Evolutionary conservation across 2,113 vertebrate genomes (phyloP).

Genomic region (Tinamus guttatus): DNA sequence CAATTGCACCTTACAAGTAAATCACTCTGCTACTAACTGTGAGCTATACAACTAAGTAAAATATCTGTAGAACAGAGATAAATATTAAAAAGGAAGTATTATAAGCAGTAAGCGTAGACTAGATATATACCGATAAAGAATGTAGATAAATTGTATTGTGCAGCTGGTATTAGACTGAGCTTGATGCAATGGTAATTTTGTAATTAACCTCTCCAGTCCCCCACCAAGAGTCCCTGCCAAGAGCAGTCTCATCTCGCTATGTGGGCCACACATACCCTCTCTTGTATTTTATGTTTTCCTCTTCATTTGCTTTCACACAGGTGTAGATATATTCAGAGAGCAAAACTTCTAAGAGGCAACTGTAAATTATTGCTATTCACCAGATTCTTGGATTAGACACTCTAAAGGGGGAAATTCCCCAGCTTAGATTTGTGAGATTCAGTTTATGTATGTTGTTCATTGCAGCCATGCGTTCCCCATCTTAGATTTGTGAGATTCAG

Average conservation of each 20-base stretch:
- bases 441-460: neutral
- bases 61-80: neutral
- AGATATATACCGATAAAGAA: neutral
- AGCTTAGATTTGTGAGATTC: neutral
- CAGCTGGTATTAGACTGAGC: neutral
- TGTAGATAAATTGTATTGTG: neutral
- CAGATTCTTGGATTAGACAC: neutral
- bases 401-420: neutral
- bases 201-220: neutral
- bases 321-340: neutral
- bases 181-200: neutral
- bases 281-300: neutral
- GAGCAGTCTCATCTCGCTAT: neutral
- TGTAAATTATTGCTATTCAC: accelerated
- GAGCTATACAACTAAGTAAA: neutral
- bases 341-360: neutral
- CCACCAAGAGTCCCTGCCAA: neutral
- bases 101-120: neutral
- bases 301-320: neutral
- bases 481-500: neutral
- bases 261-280: neutral
- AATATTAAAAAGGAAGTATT: neutral
- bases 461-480: neutral
- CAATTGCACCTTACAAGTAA: neutral
- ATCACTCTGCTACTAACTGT: neutral